Conservation (phyloP, 2,113 vertebrate genomes). For the Sitta europaea region DNA sequence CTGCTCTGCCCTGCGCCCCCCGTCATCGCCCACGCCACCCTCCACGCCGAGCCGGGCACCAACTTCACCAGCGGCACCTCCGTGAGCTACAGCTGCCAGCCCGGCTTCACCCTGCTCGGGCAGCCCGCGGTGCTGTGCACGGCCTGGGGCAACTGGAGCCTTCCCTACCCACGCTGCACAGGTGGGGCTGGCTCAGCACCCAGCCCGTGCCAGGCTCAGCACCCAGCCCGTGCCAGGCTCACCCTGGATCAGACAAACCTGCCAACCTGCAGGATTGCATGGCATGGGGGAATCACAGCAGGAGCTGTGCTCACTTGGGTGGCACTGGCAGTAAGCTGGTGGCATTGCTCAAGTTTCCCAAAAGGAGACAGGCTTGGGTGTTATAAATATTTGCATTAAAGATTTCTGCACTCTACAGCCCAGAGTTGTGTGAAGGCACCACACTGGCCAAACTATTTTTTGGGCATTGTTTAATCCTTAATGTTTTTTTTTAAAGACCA, state of each 20-base stretch:
- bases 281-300: accelerated
- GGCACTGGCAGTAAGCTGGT: neutral
- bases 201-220: neutral
- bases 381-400: neutral
- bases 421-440: accelerated
- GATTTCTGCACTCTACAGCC: neutral
- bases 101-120: conserved; percentile 23
- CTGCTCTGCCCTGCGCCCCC: conserved; percentile 9
- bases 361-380: neutral
- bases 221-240: accelerated
- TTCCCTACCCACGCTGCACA: conserved; percentile 35
- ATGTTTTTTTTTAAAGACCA: no score
- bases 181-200: conserved; percentile 6
- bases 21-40: neutral
- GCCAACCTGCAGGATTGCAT: accelerated
- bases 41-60: neutral
- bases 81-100: conserved; percentile 50
- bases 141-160: conserved; percentile 38
- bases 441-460: neutral
- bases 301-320: neutral
- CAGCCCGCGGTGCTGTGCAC: neutral
- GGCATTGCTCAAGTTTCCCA: neutral
- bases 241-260: neutral
- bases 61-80: conserved; percentile 2
- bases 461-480: neutral